These are phyloP conservation scores for Drosophila prolongata DNA, from an alignment of 2,888 invertebrate genomes.

Conservation along the genomic window DNA sequence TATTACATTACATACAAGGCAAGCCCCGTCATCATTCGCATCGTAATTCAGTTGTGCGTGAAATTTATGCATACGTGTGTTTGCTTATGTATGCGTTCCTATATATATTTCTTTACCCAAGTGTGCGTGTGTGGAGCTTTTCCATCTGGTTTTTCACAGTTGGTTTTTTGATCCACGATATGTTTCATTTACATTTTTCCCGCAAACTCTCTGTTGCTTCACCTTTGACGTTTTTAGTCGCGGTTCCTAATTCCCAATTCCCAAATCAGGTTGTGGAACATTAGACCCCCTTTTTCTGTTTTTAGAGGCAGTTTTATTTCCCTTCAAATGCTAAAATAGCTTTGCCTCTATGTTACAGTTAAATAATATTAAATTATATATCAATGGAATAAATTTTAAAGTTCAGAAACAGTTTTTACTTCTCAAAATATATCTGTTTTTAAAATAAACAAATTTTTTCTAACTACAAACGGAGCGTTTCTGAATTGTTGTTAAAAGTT, in stretches of 20 bases:
- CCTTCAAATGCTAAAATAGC: background rate
- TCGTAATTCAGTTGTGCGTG: constrained; percentile 51
- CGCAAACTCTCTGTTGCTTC: background rate
- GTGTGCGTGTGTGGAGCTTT: constrained; percentile 5
- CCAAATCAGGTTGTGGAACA: background rate
- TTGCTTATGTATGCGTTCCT: constrained; percentile 17
- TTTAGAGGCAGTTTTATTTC: background rate
- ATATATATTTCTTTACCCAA: background rate
- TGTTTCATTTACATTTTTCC: constrained; percentile 40
- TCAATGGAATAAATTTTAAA: too few species aligned
- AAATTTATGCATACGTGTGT: constrained; percentile 55
- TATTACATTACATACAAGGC: constrained; percentile 39
- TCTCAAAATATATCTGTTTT: too few species aligned
- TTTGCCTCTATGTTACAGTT: background rate
- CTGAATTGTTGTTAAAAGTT: too few species aligned
- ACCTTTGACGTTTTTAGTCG: constrained; percentile 29
- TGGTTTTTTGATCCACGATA: constrained; percentile 39
- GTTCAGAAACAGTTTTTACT: too few species aligned
- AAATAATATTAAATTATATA: too few species aligned
- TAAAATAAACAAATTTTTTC: too few species aligned
- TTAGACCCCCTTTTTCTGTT: background rate
- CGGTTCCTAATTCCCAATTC: constrained; percentile 23
- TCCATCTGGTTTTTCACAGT: constrained; percentile 37
- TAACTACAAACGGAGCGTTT: too few species aligned
- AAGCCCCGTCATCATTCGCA: constrained; percentile 44